These are phyloP conservation scores for Trididemnum nubilum DNA, from an alignment of 23 tunicate genomes.

Conservation along the genomic window DNA sequence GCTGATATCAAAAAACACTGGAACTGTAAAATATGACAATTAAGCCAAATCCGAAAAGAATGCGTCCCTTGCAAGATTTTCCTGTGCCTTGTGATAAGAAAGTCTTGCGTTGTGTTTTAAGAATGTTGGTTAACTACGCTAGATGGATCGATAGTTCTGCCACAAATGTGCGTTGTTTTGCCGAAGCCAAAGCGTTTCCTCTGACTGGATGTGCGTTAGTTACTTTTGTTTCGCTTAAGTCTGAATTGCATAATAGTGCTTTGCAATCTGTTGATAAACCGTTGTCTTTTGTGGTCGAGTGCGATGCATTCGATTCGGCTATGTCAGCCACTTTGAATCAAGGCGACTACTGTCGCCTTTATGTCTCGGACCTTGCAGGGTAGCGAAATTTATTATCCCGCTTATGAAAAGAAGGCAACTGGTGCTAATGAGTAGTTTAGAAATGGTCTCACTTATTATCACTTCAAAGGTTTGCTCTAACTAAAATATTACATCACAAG, in stretches of 20 bases:
- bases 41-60: background rate
- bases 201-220: background rate
- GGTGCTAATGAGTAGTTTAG: background rate
- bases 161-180: background rate
- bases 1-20: no score
- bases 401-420: background rate
- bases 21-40: background rate
- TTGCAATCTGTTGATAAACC: background rate
- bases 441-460: background rate
- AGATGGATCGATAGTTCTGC: background rate
- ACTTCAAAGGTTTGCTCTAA: background rate
- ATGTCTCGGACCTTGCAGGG: constrained; percentile 1
- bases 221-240: background rate
- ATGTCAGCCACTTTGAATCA: constrained; percentile 5
- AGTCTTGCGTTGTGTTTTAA: background rate
- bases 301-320: background rate
- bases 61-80: background rate
- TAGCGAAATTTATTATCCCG: background rate
- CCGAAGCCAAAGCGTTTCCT: background rate
- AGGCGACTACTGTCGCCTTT: background rate
- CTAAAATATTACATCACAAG: no score
- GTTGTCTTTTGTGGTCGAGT: constrained; percentile 1
- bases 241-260: background rate
- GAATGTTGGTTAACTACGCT: background rate
- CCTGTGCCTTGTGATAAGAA: background rate